Conservation (phyloP, 1,140 invertebrate genomes). For the Odontomachus brunneus region DNA sequence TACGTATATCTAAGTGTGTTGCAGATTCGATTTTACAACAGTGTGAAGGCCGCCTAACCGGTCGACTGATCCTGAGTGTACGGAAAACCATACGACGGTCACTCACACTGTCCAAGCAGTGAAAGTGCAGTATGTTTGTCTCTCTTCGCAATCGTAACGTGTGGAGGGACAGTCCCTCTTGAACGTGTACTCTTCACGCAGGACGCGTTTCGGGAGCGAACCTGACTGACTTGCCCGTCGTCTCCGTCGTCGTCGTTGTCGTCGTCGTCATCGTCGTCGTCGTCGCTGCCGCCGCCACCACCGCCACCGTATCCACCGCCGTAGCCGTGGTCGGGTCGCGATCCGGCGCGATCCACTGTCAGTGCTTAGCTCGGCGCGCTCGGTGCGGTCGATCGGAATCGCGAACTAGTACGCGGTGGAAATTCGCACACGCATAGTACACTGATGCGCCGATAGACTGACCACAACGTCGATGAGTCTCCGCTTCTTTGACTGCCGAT, state of each 20-base stretch:
- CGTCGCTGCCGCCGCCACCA: not conserved
- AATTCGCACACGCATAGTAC: slow-evolving; percentile 18
- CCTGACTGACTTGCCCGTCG: slow-evolving; percentile 1
- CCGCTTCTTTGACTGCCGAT: slow-evolving; percentile 24
- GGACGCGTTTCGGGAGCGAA: not conserved
- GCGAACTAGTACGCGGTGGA: not conserved
- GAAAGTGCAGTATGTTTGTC: slow-evolving; percentile 30
- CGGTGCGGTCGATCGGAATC: slow-evolving; percentile 54
- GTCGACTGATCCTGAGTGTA: not conserved
- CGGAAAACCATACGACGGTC: not conserved
- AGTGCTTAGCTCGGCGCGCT: slow-evolving; percentile 61
- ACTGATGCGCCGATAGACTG: slow-evolving; percentile 59
- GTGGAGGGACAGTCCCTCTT: not conserved
- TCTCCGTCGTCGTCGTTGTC: too few species aligned
- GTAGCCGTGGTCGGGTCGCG: slow-evolving; percentile 28
- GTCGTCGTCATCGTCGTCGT: not conserved
- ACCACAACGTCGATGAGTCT: slow-evolving; percentile 38
- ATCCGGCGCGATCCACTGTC: slow-evolving; percentile 53
- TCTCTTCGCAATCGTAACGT: slow-evolving; percentile 18
- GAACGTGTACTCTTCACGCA: not conserved
- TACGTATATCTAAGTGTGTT: not conserved
- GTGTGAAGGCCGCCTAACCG: not conserved
- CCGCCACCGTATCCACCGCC: slow-evolving; percentile 24
- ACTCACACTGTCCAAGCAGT: slow-evolving; percentile 5
- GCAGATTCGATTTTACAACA: not conserved